Conservation (phyloP, 2,888 invertebrate species). For the Trichogramma evanescens region DNA sequence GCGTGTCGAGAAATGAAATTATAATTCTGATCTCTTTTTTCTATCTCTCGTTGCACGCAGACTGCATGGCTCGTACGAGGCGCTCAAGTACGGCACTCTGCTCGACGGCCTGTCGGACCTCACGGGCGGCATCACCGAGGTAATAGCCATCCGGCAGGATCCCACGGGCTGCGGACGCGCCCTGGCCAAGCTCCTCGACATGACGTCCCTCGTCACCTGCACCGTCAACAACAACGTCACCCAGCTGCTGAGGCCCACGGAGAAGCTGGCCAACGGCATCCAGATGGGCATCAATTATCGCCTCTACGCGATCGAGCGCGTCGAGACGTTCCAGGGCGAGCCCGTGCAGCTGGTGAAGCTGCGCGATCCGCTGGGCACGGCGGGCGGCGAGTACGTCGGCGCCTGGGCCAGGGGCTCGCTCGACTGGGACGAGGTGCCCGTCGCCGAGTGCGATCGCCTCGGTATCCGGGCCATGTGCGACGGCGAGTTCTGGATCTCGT, state of each 20-base stretch:
- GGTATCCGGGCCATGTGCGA: conserved; percentile 58
- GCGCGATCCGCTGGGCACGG: conserved; percentile 58
- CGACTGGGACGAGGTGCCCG: conserved; percentile 72
- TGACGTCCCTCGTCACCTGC: conserved; percentile 79
- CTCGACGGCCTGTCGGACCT: conserved; percentile 82
- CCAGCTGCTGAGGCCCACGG: conserved; percentile 48
- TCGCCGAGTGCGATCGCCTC: conserved; percentile 66
- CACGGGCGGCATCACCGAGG: conserved; percentile 83
- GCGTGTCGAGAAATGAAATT: too few species aligned
- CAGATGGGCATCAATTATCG: conserved; percentile 75
- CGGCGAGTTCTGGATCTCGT: conserved; percentile 78
- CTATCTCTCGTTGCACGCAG: conserved; percentile 46
- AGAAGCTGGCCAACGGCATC: conserved; percentile 65
- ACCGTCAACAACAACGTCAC: conserved; percentile 55
- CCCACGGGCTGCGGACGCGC: conserved; percentile 62
- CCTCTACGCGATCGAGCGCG: conserved; percentile 65
- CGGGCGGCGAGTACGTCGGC: conserved; percentile 61
- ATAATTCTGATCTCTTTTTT: too few species aligned
- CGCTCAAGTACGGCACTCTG: conserved; percentile 83
- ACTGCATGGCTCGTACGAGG: conserved; percentile 88
- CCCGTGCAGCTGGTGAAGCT: conserved; percentile 65
- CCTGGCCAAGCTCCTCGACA: conserved; percentile 65
- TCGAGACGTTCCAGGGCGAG: conserved; percentile 66
- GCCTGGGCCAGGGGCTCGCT: conserved; percentile 63
- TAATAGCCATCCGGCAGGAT: conserved; percentile 65